Evolutionary conservation across 1,140 invertebrate genomes (phyloP), one percentile per base, ranked within the genome.

Genomic region (Micrasema minimum): DNA sequence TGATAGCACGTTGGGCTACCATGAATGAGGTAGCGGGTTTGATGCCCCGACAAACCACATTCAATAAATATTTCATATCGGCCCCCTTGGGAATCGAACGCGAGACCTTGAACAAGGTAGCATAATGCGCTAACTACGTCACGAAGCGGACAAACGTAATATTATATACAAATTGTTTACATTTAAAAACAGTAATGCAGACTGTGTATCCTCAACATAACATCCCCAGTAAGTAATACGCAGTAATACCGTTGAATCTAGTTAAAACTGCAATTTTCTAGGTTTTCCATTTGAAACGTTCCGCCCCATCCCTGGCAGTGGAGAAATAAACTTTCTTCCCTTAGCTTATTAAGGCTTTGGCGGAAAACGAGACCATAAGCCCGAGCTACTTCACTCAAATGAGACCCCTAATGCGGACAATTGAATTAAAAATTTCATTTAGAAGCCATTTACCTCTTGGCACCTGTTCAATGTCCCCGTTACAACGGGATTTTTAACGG

Each of bases 381-480:
- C 46, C 50, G 65, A 41, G 53, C 72, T 71, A 74, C 72, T 68
- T 65, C 66, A 68, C 68, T 74, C 57, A 68, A 73, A 74, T 71
- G 72, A 74, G 69, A 70, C 72, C 68, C n/a, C 72, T 74, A 74
- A 74, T 70, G 50, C 66, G 48, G 64, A 68, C 68, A 74, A 74
- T 74, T 74, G 72, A 74, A 74, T 74, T 74, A 74, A 74, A 74
- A 74, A 70, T 71, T 71, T 66, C 67, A 69, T 70, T 62, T 65
- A 35, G 64, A 51, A 53, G 43, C 50, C 62, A 64, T 66, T 57
- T 72, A 66, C 70, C 55, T 37, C 48, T 22, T 6, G 16, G 50
- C 71, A 74, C 72, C 72, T 74, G 72, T 48, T 45, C 50, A 59
- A 26, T 66, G 66, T 73, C 53, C 23, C 59, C 20, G 7, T 46